These are phyloP conservation scores for Papilio aristodemus DNA, from an alignment of 1,140 invertebrate genomes.

Conservation along the genomic window DNA sequence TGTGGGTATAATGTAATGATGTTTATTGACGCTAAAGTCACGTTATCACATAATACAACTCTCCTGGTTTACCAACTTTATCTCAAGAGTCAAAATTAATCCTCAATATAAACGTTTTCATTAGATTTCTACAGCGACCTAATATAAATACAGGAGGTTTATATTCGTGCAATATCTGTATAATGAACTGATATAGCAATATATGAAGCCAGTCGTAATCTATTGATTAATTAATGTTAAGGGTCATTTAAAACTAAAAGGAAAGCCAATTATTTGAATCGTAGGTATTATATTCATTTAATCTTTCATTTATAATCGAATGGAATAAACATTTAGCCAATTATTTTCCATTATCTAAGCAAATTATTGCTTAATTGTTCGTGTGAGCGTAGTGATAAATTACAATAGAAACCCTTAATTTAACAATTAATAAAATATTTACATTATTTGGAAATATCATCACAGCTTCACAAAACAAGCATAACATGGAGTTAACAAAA, in stretches of 20 bases:
- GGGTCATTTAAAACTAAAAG: slow-evolving; percentile 38
- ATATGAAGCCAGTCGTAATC: too few species aligned
- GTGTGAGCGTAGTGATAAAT: slow-evolving; percentile 73
- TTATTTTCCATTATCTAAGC: slow-evolving; percentile 64
- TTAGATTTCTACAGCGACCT: too few species aligned
- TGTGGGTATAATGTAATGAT: too few species aligned
- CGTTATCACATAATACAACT: too few species aligned
- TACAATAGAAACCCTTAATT: slow-evolving; percentile 68
- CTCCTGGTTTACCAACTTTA: too few species aligned
- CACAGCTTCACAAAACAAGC: slow-evolving; percentile 80
- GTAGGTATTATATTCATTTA: slow-evolving; percentile 73
- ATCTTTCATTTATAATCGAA: slow-evolving; percentile 76
- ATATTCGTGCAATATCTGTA: too few species aligned
- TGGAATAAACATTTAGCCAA: slow-evolving; percentile 79
- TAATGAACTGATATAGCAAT: too few species aligned
- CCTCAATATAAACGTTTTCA: too few species aligned
- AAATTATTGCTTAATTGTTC: slow-evolving; percentile 67
- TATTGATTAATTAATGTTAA: too few species aligned
- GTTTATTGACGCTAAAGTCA: too few species aligned
- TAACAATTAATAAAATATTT: slow-evolving; percentile 77
- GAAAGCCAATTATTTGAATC: slow-evolving; percentile 45
- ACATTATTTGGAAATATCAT: slow-evolving; percentile 80
- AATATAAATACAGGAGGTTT: too few species aligned
- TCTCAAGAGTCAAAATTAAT: too few species aligned
- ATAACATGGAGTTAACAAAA: slow-evolving; percentile 76